Evolutionary conservation across 2,797 vertebrate genomes (phyloP).

Genomic region (Crypturellus tataupa): DNA sequence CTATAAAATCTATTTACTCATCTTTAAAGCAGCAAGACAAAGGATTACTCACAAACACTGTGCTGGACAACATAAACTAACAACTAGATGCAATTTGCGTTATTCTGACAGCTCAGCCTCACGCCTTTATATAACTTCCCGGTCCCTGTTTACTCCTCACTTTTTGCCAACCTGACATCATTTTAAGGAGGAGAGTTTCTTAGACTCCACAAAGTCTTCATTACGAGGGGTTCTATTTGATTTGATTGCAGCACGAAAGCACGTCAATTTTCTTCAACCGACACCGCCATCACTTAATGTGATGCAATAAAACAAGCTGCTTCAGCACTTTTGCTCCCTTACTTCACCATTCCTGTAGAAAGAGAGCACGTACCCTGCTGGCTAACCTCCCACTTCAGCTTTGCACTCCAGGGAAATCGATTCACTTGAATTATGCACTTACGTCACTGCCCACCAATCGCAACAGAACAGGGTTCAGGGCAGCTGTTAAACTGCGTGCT

Average conservation of each 20-base stretch:
- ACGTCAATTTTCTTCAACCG: background rate
- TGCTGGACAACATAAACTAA: background rate
- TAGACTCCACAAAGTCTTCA: background rate
- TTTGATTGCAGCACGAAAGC: background rate
- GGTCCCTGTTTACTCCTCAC: background rate
- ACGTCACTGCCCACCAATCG: background rate
- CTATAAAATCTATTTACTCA: background rate
- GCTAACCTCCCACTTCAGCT: background rate
- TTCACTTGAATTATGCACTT: background rate
- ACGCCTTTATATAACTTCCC: background rate
- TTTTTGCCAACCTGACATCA: background rate
- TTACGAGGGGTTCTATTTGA: background rate
- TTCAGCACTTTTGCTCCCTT: slow-evolving; percentile 39
- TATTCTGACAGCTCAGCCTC: background rate
- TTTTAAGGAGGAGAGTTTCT: background rate
- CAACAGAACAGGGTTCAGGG: background rate
- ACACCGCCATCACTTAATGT: accelerated
- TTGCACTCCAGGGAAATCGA: slow-evolving; percentile 21
- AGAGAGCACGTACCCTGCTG: background rate
- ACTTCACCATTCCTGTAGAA: background rate
- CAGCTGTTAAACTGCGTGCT: background rate
- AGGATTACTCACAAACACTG: background rate
- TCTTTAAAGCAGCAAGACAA: background rate
- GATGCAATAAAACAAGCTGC: background rate
- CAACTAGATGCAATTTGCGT: background rate